Conservation (phyloP, 2,113 vertebrate genomes). For the Anser brachyrhynchus region DNA sequence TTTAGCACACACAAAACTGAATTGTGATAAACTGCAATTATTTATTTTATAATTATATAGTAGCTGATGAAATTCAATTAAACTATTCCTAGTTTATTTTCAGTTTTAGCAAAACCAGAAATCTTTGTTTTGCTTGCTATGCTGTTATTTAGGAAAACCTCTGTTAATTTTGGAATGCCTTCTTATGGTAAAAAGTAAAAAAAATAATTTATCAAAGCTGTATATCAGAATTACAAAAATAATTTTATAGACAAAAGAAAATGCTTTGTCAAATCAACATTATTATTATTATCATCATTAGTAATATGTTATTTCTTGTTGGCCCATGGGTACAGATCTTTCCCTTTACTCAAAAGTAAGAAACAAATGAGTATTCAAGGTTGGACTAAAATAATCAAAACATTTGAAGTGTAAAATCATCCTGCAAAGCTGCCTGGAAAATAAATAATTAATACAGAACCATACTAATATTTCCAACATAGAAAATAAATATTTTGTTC, state of each 20-base stretch:
- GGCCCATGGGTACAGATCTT: background rate
- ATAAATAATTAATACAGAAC: background rate
- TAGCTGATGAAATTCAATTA: background rate
- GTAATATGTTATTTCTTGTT: background rate
- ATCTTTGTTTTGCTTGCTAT: background rate
- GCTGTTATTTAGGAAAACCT: background rate
- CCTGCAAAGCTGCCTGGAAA: background rate
- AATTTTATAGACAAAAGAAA: background rate
- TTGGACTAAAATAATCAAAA: background rate
- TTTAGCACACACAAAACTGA: background rate
- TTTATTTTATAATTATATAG: conserved; percentile 15
- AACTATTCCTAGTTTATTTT: background rate
- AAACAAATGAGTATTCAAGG: background rate
- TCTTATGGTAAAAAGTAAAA: background rate
- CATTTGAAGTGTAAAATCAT: background rate
- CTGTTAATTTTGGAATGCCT: background rate
- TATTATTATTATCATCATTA: background rate
- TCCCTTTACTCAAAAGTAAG: background rate
- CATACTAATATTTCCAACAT: background rate
- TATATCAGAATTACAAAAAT: background rate
- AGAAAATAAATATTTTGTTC: background rate
- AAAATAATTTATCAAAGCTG: background rate
- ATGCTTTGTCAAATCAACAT: background rate
- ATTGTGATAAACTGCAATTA: background rate
- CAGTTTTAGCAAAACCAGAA: background rate